Evolutionary conservation across 2,888 invertebrate genomes (phyloP).

Genomic region (Mesoligia furuncula): DNA sequence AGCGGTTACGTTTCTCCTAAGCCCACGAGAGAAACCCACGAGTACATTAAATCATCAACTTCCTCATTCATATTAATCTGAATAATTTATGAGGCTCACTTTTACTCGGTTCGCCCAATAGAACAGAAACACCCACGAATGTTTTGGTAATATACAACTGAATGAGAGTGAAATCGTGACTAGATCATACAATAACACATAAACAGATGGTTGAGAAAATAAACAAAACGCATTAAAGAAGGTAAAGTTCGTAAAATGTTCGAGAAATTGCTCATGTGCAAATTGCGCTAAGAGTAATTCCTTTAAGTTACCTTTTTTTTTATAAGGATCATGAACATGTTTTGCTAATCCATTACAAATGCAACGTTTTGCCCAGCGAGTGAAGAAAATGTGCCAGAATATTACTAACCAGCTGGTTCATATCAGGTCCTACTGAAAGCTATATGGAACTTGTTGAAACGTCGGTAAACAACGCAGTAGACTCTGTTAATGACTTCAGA

Average conservation of each 20-base stretch:
- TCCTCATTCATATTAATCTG: constrained; percentile 39
- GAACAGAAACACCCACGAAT: constrained; percentile 58
- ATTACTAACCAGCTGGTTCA: not conserved
- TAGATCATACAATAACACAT: constrained; percentile 60
- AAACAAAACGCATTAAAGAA: constrained; percentile 25
- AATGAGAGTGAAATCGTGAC: constrained; percentile 67
- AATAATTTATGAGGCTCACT: constrained; percentile 55
- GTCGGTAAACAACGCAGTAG: not conserved
- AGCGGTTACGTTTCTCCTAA: not conserved
- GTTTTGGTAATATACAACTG: constrained; percentile 61
- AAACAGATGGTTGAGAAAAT: constrained; percentile 42
- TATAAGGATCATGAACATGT: not conserved
- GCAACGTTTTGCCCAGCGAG: not conserved
- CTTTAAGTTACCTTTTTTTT: not conserved
- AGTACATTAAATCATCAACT: constrained; percentile 31
- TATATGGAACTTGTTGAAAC: not conserved
- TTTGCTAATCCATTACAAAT: not conserved
- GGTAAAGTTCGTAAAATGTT: constrained; percentile 4
- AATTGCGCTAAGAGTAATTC: not conserved
- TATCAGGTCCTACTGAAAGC: not conserved
- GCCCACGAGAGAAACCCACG: constrained; percentile 23
- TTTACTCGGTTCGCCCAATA: constrained; percentile 52
- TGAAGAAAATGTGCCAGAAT: not conserved
- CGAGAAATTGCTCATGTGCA: not conserved
- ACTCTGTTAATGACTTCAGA: not conserved